Percentiles rank a stretch among this genome's conserved stretches.
Evolutionary conservation across 2,888 invertebrate genomes (phyloP).

Genomic region (Thymelicus lineola): DNA sequence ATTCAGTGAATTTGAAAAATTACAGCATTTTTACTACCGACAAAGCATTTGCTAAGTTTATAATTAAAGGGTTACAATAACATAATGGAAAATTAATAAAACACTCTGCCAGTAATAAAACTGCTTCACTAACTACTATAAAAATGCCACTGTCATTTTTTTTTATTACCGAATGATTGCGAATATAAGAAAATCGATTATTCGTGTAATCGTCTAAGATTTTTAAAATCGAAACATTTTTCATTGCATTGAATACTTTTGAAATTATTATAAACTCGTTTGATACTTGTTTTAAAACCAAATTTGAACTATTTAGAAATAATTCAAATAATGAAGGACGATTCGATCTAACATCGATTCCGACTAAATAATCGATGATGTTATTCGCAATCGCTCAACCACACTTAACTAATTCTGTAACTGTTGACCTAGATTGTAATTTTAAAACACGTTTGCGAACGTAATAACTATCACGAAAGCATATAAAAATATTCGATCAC

Average conservation of each 20-base stretch:
- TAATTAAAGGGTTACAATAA: background rate
- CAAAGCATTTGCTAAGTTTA: background rate
- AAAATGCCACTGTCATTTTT: background rate
- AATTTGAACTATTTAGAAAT: too few relatives aligned
- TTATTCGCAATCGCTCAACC: background rate
- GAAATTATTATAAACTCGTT: too few relatives aligned
- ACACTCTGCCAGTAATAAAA: conserved; percentile 1
- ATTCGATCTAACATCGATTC: background rate
- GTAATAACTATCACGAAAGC: background rate
- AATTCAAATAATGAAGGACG: background rate
- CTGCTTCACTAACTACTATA: background rate
- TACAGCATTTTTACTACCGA: background rate
- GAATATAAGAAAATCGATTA: background rate
- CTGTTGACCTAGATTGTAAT: background rate
- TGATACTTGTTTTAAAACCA: too few relatives aligned
- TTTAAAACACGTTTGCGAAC: background rate
- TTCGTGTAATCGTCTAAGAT: background rate
- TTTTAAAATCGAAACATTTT: background rate
- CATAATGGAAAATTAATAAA: background rate
- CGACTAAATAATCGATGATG: background rate
- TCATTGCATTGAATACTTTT: too few relatives aligned
- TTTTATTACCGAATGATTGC: background rate
- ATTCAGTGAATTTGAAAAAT: background rate
- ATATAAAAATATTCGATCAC: conserved; percentile 10
- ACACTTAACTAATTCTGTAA: background rate